Base-by-base conservation (phyloP, 2,797 vertebrate genomes). In the Cynodonichthys magdalenae region DNA sequence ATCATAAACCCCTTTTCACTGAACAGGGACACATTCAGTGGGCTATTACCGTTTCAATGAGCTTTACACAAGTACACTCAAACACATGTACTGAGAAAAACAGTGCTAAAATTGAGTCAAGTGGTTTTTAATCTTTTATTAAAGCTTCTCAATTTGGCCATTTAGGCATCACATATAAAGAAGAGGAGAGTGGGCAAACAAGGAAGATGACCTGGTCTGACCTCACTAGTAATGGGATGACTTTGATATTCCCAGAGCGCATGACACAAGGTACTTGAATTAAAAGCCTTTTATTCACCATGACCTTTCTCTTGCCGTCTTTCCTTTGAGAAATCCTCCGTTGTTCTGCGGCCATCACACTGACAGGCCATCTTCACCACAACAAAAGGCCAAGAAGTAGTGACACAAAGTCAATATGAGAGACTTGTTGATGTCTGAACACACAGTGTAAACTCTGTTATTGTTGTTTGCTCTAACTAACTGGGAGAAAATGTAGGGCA, bases 341-440 rank as follows among this genome's bases (percentile, higher is more conserved):
- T 77, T 75, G 77, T 61, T 79, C 79, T 53, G 42, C 74, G 51
- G 82, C 71, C 80, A 65, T 81, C 71, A 63, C 74, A 54, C 81
- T 87, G 81, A 91, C 89, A 80, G 80, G 82, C 86, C 74, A 69
- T 86, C 84, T 79, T 81, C 84, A 69, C 69, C 79, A 84, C 90
- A 93, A 93, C 87, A 90, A 93, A 93, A 93, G 91, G 90, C 85
- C 91, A 91, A 91, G 87, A 88, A 71, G 82, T 82, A 47, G 77
- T 92, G 93, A 93, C 92, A 90, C 63, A 91, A 92, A 92, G 90
- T 93, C 92, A 90, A 93, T 92, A 90, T 60, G 70, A 79, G 79
- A 57, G 66, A 87, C 81, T 69, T 68, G 81, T 84, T 81, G 52
- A 49, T 64, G 76, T 90, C 90, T 87, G 72, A 88, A 75, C 80